These are phyloP conservation scores for Parnassius mnemosyne DNA, from an alignment of 2,888 invertebrate species.

Conservation along the genomic window DNA sequence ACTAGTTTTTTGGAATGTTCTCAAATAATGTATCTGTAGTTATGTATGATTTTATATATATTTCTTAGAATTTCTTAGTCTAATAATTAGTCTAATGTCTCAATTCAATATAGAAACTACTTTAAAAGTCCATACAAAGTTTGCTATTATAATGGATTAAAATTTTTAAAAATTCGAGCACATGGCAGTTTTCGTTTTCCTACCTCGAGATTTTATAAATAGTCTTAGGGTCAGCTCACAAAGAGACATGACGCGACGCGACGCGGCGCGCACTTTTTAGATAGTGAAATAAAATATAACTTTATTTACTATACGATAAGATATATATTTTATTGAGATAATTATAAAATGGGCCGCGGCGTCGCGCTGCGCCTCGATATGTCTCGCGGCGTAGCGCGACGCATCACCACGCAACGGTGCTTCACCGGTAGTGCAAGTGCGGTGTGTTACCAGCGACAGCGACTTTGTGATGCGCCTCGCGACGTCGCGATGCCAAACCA, in stretches of 20 bases:
- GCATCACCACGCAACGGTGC: too few relatives aligned
- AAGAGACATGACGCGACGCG: neutral
- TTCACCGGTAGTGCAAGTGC: too few relatives aligned
- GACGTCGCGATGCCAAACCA: too few relatives aligned
- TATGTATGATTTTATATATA: constrained; percentile 16
- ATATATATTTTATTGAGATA: neutral
- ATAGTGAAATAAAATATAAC: neutral
- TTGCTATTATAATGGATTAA: constrained; percentile 38
- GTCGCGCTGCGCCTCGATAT: too few relatives aligned
- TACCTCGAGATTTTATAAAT: constrained; percentile 27
- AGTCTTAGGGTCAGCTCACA: neutral
- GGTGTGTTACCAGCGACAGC: too few relatives aligned
- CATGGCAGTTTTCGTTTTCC: constrained; percentile 64
- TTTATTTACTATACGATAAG: neutral
- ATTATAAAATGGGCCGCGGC: too few relatives aligned
- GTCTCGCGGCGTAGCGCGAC: too few relatives aligned
- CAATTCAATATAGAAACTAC: constrained; percentile 34
- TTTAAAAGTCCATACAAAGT: constrained; percentile 40
- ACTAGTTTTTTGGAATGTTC: constrained; percentile 6
- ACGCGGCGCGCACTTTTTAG: neutral
- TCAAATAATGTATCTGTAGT: constrained; percentile 12
- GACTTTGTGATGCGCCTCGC: too few relatives aligned
- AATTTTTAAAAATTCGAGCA: constrained; percentile 67
- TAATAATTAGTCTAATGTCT: neutral
- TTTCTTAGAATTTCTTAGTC: constrained; percentile 20